Conservation (phyloP, 2,888 invertebrate species). For the Bellardia bayeri region DNA sequence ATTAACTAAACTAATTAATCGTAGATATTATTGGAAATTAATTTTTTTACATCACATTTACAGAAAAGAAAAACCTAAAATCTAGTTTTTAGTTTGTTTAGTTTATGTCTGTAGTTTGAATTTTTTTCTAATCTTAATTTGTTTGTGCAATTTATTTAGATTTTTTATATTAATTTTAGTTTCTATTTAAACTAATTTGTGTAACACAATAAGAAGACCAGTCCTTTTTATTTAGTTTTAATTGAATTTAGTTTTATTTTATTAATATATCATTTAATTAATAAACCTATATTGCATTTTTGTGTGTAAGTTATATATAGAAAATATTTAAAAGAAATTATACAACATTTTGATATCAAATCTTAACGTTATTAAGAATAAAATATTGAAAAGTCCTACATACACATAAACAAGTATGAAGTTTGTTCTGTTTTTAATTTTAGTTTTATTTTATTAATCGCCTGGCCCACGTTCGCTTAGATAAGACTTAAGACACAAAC, state of each 20-base stretch:
- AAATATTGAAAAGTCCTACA: neutral
- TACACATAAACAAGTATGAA: slow-evolving; percentile 13
- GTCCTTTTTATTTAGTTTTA: slow-evolving; percentile 46
- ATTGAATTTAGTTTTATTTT: slow-evolving; percentile 7
- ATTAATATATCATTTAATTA: slow-evolving; percentile 14
- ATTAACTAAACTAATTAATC: neutral
- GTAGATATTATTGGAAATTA: slow-evolving; percentile 35
- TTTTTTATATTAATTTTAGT: slow-evolving; percentile 19
- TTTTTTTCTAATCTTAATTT: neutral
- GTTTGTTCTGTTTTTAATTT: neutral
- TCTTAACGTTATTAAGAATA: slow-evolving; percentile 40
- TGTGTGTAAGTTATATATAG: slow-evolving; percentile 24
- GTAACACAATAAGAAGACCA: slow-evolving; percentile 10
- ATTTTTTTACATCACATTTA: slow-evolving; percentile 26
- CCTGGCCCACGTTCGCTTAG: no score
- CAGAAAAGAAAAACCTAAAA: neutral
- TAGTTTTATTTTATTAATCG: slow-evolving; percentile 12
- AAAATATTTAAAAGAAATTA: neutral
- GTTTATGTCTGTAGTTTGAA: neutral
- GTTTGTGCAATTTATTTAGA: slow-evolving; percentile 57
- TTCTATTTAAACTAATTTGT: neutral
- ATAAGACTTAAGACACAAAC: no score
- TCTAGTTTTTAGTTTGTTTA: slow-evolving; percentile 4
- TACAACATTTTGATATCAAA: slow-evolving; percentile 1
- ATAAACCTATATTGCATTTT: slow-evolving; percentile 52